Percentiles rank a stretch among this genome's conserved stretches.
Evolutionary conservation across 2,888 invertebrate genomes (phyloP).

Genomic region (Cryptosula pallasiana): DNA sequence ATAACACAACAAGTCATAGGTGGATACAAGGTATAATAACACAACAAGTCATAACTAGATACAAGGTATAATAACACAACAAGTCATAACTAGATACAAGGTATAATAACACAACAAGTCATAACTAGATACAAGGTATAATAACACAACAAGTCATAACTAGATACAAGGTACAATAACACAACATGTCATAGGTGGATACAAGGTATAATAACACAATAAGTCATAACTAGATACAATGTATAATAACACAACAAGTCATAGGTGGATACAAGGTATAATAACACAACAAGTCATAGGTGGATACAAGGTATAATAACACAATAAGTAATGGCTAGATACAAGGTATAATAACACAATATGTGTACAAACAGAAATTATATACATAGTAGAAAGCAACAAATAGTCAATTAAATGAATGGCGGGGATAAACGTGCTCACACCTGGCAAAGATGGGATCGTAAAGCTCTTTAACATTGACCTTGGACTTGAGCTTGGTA

Average conservation of each 20-base stretch:
- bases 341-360: no score
- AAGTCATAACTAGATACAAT: not conserved
- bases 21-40: no score
- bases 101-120: no score
- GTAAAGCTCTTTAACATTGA: slow-evolving; percentile 80
- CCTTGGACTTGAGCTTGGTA: slow-evolving; percentile 73
- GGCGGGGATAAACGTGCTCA: no score
- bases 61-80: no score
- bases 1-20: no score
- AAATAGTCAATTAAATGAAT: no score
- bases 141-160: not conserved
- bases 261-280: not conserved
- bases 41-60: no score
- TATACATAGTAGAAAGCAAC: no score
- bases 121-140: no score
- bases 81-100: no score
- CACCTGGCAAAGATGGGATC: slow-evolving; percentile 71
- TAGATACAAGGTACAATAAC: not conserved
- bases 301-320: not conserved
- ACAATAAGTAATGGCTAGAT: not conserved
- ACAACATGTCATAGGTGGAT: not conserved
- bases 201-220: not conserved
- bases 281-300: not conserved
- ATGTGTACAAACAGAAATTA: no score
- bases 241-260: not conserved